Conservation (phyloP, 1,140 invertebrate species). For the Danaus melanippus region DNA sequence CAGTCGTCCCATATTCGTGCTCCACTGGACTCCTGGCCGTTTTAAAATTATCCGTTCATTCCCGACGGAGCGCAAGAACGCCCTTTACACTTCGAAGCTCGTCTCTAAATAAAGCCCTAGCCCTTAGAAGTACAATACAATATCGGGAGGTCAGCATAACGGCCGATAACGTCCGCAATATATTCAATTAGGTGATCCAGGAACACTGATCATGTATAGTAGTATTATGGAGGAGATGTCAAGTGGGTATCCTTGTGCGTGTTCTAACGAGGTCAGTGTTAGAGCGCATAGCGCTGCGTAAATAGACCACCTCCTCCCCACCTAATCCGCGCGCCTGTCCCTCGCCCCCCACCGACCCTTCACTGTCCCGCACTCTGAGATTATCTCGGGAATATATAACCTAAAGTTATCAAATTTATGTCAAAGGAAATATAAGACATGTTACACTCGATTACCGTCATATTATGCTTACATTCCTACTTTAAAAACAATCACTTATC, state of each 20-base stretch:
- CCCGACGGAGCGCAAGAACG: slow-evolving; percentile 51
- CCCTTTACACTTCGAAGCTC: slow-evolving; percentile 54
- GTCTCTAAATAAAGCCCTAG: slow-evolving; percentile 39
- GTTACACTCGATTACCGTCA: no score
- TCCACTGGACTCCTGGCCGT: slow-evolving; percentile 55
- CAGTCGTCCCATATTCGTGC: slow-evolving; percentile 58
- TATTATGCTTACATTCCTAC: no score
- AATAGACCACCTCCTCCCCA: slow-evolving; percentile 39
- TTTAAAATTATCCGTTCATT: slow-evolving; percentile 62
- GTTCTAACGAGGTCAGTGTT: slow-evolving; percentile 66
- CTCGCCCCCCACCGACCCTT: slow-evolving; percentile 10
- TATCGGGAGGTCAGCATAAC: no score
- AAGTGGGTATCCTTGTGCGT: slow-evolving; percentile 50
- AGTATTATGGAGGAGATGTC: slow-evolving; percentile 18
- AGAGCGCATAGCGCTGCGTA: slow-evolving; percentile 64
- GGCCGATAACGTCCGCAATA: no score
- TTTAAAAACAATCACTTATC: no score
- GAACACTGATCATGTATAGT: neutral
- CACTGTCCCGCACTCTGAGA: slow-evolving; percentile 28
- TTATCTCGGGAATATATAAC: slow-evolving; percentile 13
- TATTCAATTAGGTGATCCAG: no score
- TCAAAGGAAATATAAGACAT: no score
- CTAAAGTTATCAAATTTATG: neutral
- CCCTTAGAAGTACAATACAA: no score
- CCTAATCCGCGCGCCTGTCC: slow-evolving; percentile 10